Base-by-base conservation (phyloP, 1,140 invertebrate species). In the Hormaphis cornu region DNA sequence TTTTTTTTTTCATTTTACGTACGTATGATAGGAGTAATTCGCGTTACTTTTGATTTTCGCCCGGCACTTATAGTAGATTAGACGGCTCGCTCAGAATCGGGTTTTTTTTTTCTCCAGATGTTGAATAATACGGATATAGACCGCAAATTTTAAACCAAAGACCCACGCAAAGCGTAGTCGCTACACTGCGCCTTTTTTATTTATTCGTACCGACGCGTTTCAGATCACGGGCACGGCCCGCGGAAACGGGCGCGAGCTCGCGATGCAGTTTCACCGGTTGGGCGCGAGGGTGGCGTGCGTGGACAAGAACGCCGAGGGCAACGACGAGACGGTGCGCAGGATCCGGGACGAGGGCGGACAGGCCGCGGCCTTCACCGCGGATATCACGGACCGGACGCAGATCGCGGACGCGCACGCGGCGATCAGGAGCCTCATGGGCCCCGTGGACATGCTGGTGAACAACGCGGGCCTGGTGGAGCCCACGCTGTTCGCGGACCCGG, bases 151-250 rank as follows among this genome's bases (percentile, higher is more conserved):
- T 33, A 4, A 33, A 33, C 30, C 30, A 33, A 33, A 33, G n/a
- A n/a, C n/a, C n/a, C n/a, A n/a, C n/a, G n/a, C n/a, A 33, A 6
- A 33, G 30, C 9, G 30, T 33, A 6, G 9, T 33, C 30, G 9
- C 5, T 33, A 6, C 5, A 9, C 9, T 9, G 30, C 4, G 9
- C 30, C 5, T 33, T 33, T 33, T 33, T 33, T 4, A 33, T 33
- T 48, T 48, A 18, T 24, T 48, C 46, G 46, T 48, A 6, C 9
- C 30, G 30, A 33, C 9, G 22, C 16, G 22, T 75, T 78, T 50
- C 74, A 96, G 81, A 85, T 97, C 40, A 96, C 94, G 3, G 94
- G 94, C 9, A 83, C 89, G 10, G 94, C 91, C 7, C 91, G 91
- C 80, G 95, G 95, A 52, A 90, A 97, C 73, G 95, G 95, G 50